A percentile compares a stretch with the other conserved stretches of the same genome.
These are phyloP conservation scores for Larimichthys polyactis DNA, from an alignment of 2,113 vertebrate species.

Conservation along the genomic window DNA sequence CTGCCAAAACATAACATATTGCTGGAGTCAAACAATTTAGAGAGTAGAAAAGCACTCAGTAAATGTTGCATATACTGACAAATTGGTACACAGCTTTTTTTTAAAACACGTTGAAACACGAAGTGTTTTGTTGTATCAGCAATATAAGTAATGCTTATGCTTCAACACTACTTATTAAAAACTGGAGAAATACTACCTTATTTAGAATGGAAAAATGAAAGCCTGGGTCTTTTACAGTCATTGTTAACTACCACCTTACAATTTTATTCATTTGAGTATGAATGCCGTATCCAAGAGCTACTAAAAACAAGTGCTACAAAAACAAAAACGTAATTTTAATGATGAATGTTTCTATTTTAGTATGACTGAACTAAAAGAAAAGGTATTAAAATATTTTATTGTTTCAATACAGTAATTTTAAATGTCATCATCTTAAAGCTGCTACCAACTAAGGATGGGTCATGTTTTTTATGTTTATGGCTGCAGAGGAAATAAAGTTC, in stretches of 20 bases:
- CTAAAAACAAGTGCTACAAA: not conserved
- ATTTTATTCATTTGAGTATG: not conserved
- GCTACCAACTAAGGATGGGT: too few species aligned
- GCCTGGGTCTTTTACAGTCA: not conserved
- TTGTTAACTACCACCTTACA: not conserved
- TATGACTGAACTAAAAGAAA: not conserved
- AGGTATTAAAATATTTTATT: not conserved
- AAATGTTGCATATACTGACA: conserved; percentile 12
- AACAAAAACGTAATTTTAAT: not conserved
- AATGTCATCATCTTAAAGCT: not conserved
- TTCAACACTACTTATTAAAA: not conserved
- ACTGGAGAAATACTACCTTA: not conserved
- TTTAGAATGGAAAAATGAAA: not conserved
- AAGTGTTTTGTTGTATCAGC: not conserved
- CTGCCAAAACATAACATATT: conserved; percentile 33
- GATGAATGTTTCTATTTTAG: not conserved
- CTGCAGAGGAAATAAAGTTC: too few species aligned
- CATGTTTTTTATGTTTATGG: too few species aligned
- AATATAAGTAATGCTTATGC: conserved; percentile 2
- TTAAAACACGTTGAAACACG: conserved; percentile 9
- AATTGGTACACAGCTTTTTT: conserved; percentile 1
- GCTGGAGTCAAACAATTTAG: conserved; percentile 34
- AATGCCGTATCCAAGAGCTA: not conserved
- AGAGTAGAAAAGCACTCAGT: conserved; percentile 4
- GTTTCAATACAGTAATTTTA: not conserved